Evolutionary conservation across 2,113 vertebrate species (phyloP).

Genomic region (Callipepla californica): DNA sequence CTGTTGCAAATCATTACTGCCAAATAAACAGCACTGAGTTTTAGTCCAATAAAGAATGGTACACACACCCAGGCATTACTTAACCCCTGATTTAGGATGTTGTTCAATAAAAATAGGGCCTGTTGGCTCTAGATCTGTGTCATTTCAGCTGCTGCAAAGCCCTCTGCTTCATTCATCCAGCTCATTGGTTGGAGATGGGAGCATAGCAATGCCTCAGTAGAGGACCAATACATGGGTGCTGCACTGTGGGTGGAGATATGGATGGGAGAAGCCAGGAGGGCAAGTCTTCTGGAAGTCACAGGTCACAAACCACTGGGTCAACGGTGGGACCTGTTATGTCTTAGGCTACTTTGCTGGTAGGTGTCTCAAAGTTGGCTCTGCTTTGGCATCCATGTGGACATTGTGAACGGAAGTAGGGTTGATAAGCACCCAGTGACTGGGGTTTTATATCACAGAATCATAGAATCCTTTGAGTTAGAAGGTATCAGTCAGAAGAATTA

Average conservation of each 20-base stretch:
- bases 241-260: not conserved
- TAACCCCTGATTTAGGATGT: not conserved
- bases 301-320: no score
- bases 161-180: not conserved
- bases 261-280: not conserved
- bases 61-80: not conserved
- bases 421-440: not conserved
- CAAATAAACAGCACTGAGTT: not conserved
- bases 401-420: not conserved
- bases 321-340: fast-evolving
- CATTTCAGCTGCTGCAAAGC: no score
- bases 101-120: not conserved
- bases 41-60: not conserved
- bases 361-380: not conserved
- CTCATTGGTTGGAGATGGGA: not conserved
- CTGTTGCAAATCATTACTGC: not conserved
- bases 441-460: no score
- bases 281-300: fast-evolving
- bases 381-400: fast-evolving
- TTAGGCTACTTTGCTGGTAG: not conserved
- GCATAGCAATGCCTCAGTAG: not conserved
- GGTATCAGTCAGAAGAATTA: no score
- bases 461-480: no score
- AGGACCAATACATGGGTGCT: not conserved
- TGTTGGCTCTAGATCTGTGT: not conserved